phyloP scores from a whole-genome alignment of 1,140 invertebrate genomes.

The Hydropsyche tenuis region DNA sequence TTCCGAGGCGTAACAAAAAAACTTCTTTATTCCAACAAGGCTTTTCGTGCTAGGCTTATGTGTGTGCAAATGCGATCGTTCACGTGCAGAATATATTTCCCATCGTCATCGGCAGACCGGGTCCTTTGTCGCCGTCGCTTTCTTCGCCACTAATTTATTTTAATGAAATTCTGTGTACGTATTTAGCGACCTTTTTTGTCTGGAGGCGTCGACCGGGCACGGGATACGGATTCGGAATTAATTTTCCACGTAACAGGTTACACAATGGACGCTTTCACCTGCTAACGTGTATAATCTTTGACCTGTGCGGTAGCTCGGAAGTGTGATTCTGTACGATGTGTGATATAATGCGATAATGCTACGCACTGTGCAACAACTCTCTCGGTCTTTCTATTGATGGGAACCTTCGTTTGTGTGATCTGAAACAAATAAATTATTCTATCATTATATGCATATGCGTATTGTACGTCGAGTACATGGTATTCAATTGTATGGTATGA shows the following conservation, averaged over 20 bases:
- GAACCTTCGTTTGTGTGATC: too few relatives aligned
- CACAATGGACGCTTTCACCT: constrained; percentile 25
- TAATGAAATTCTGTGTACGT: constrained; percentile 1
- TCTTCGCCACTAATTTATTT: not conserved
- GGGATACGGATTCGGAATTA: constrained; percentile 3
- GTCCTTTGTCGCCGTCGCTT: not conserved
- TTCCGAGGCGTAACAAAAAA: not conserved
- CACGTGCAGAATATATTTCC: constrained; percentile 29
- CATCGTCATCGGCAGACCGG: constrained; percentile 3
- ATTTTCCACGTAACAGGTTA: constrained; percentile 21
- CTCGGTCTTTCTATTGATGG: not conserved
- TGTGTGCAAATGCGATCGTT: constrained; percentile 8
- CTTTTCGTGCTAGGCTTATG: not conserved
- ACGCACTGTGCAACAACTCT: too few relatives aligned
- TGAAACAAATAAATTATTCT: too few relatives aligned
- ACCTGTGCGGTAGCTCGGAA: not conserved
- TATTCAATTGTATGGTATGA: too few relatives aligned
- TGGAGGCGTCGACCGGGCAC: not conserved
- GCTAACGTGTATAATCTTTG: constrained; percentile 18
- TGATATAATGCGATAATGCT: constrained; percentile 10
- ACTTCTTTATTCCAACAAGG: not conserved
- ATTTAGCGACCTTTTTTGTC: not conserved
- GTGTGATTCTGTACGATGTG: not conserved
- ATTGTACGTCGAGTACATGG: too few relatives aligned
- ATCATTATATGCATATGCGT: too few relatives aligned